Evolutionary conservation across 2,113 vertebrate species (phyloP).

Genomic region (Scomber japonicus): DNA sequence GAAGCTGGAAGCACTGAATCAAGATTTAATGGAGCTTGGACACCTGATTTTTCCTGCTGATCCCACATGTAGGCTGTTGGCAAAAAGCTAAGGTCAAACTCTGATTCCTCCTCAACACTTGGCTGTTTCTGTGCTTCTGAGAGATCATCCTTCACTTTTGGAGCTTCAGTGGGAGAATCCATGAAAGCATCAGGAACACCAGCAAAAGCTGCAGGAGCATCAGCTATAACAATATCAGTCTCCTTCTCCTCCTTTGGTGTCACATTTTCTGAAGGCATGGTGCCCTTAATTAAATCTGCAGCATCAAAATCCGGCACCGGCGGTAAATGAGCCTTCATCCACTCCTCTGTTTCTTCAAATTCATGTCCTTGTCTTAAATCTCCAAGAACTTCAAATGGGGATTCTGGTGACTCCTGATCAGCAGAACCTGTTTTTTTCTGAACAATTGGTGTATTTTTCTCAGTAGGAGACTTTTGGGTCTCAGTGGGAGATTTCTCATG

Average conservation of each 20-base stretch:
- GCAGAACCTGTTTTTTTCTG: slow-evolving; percentile 65
- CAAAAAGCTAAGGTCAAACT: slow-evolving; percentile 84
- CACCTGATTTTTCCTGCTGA: slow-evolving; percentile 75
- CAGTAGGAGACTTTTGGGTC: slow-evolving; percentile 6
- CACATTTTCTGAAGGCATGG: slow-evolving; percentile 42
- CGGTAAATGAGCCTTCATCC: slow-evolving; percentile 84
- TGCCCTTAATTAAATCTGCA: slow-evolving; percentile 68
- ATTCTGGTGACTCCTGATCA: slow-evolving; percentile 88
- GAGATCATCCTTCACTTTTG: slow-evolving; percentile 47
- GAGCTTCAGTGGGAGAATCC: slow-evolving; percentile 71
- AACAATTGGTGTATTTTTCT: slow-evolving; percentile 34
- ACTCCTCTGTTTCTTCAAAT: slow-evolving; percentile 86
- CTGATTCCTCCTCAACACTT: slow-evolving; percentile 76
- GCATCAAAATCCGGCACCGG: slow-evolving; percentile 81
- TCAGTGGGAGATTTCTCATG: slow-evolving; percentile 70
- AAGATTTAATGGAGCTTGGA: slow-evolving; percentile 34
- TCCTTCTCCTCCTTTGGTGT: slow-evolving; percentile 60
- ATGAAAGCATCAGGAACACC: slow-evolving; percentile 83
- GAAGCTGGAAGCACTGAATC: slow-evolving; percentile 45
- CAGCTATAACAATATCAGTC: slow-evolving; percentile 51
- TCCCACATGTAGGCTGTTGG: slow-evolving; percentile 86
- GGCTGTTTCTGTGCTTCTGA: slow-evolving; percentile 61
- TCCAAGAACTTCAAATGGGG: slow-evolving; percentile 90
- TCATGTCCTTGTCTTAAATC: slow-evolving; percentile 83
- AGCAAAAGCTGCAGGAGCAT: slow-evolving; percentile 70